Base-by-base conservation (phyloP, 2,113 vertebrate genomes). In the Synchiropus splendidus region DNA sequence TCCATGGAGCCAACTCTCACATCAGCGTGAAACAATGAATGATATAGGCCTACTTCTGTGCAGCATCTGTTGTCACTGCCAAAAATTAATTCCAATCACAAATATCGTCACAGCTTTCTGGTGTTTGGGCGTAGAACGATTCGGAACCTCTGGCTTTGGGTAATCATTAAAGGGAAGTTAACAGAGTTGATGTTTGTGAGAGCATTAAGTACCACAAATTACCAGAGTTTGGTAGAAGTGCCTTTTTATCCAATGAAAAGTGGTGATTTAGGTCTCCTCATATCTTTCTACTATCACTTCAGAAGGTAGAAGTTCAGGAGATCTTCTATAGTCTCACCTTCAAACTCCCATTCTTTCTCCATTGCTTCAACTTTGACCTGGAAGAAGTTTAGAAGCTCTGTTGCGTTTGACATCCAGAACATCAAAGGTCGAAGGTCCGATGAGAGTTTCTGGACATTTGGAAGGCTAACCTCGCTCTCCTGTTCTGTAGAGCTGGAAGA, bases 361-460 rank as follows among this genome's bases (percentile, higher is more conserved):
- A 94, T 85, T 44, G 83, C 70, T 60, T 92, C 80, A 17, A 90
- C 89, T 71, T 88, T 92, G 66, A 89, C 87, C 70, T 93, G 92
- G 37, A 92, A 89, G 51, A 90, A 90, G 74, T 92, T 93, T 6
- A 94, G 85, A 18, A 94, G 85, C 74, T 94, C 92, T 0, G 89
- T 92, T 39, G 92, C 88, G n/a, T 94, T 94, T 39, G 92, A 89
- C 92, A 94, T 91, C 92, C 92, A 94, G 47, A 91, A 88, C 85
- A 93, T 90, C 39, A 94, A 83, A 1, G 92, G 91, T 45, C 83
- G 83, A 40, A 94, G 84, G 60, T 94, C 92, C 9, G 86, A 76
- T 0, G 89, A 87, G 58, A 94, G 86, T 31, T 85, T 87, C 51
- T 89, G 86, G 0, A 88, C 81, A 9, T 86, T 88, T 11, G 88